These are phyloP conservation scores for Microcebus griseorufus DNA, from an alignment of 2,113 vertebrate species.

Conservation along the genomic window DNA sequence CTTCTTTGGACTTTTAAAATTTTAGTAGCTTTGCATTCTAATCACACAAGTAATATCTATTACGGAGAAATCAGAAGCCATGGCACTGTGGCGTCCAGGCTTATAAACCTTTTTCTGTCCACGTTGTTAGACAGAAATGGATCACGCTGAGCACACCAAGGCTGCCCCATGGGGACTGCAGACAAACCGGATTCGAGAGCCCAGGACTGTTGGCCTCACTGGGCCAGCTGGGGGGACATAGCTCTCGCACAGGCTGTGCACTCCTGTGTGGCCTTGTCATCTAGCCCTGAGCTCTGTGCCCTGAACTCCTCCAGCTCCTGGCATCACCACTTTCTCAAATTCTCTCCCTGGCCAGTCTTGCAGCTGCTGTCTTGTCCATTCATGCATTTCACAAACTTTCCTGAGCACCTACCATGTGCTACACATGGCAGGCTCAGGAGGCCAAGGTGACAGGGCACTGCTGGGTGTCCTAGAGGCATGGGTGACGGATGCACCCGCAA, in stretches of 20 bases:
- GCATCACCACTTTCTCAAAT: not conserved
- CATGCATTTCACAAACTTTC: not conserved
- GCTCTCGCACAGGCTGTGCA: not conserved
- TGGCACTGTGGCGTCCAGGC: not conserved
- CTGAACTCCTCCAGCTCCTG: not conserved
- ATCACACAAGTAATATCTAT: not conserved
- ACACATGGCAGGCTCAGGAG: not conserved
- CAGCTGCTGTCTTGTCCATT: not conserved
- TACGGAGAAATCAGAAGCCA: not conserved
- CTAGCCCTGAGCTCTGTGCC: not conserved
- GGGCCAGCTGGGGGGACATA: accelerated
- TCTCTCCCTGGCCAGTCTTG: not conserved
- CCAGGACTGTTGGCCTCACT: not conserved
- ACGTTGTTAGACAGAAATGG: not conserved
- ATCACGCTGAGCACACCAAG: not conserved
- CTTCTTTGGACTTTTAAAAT: not conserved
- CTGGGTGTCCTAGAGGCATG: not conserved
- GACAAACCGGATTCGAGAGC: not conserved
- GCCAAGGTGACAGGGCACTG: not conserved
- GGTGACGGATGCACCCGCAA: not conserved
- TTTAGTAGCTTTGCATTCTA: not conserved
- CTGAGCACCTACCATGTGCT: not conserved
- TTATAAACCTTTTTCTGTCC: not conserved
- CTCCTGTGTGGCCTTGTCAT: not conserved
- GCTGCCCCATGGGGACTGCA: not conserved